Evolutionary conservation across 1,140 invertebrate species (phyloP).

Genomic region (Laupala kohalensis): DNA sequence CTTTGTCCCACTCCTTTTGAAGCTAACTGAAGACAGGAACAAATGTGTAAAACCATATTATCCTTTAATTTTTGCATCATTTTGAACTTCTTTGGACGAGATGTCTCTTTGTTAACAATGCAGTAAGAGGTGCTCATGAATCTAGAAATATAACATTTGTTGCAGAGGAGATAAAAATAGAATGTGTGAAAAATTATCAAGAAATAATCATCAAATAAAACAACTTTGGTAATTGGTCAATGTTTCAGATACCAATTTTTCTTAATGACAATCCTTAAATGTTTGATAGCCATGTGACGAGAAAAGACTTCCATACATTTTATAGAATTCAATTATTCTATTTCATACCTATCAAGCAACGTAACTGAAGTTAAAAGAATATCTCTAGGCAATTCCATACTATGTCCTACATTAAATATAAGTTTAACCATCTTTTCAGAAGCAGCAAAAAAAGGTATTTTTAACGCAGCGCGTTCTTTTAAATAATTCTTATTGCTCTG

Average conservation of each 20-base stretch:
- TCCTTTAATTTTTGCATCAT: not conserved
- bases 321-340: too few relatives aligned
- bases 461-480: not conserved
- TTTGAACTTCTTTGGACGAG: not conserved
- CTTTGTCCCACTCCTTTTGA: not conserved
- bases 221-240: too few relatives aligned
- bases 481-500: not conserved
- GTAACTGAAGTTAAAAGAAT: not conserved
- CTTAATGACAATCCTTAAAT: too few relatives aligned
- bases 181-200: not conserved
- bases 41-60: not conserved
- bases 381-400: not conserved
- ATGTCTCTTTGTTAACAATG: not conserved
- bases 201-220: too few relatives aligned
- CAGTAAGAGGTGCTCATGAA: not conserved
- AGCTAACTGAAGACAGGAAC: not conserved
- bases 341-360: not conserved
- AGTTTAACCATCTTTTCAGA: not conserved
- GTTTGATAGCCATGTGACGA: too few relatives aligned
- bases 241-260: too few relatives aligned
- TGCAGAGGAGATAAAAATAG: not conserved
- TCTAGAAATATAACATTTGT: too few relatives aligned
- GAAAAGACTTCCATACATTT: too few relatives aligned
- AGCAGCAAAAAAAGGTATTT: not conserved
- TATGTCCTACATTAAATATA: not conserved